Evolutionary conservation across 64 coral and sea anemone genomes (phyloP).

Genomic region (Hydrozoanthus tunicans): DNA sequence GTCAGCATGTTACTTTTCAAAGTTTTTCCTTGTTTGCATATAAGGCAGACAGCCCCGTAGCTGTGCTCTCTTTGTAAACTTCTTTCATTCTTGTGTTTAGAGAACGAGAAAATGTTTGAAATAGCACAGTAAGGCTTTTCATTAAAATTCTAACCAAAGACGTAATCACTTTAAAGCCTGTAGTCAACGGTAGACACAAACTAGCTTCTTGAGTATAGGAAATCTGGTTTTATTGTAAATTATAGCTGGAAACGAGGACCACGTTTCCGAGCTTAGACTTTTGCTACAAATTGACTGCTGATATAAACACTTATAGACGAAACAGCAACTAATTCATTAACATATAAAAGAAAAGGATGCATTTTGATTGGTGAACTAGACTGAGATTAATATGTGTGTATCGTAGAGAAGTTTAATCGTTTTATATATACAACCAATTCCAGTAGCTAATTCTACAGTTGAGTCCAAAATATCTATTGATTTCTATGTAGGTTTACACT

Average conservation of each 20-base stretch:
- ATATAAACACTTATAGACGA: slow-evolving; percentile 3
- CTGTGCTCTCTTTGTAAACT: neutral
- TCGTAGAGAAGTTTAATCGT: neutral
- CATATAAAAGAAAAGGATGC: neutral
- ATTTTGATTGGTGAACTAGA: slow-evolving; percentile 38
- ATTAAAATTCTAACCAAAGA: neutral
- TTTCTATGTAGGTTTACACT: too few species aligned
- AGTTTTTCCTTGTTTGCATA: slow-evolving; percentile 16
- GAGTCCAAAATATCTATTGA: too few species aligned
- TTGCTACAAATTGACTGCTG: neutral
- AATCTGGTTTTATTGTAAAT: neutral
- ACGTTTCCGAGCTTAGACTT: neutral
- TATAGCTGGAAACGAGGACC: neutral
- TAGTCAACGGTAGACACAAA: too few species aligned
- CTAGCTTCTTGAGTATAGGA: too few species aligned
- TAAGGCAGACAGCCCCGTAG: neutral
- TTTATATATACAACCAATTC: neutral
- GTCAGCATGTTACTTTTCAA: neutral
- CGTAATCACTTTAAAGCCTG: too few species aligned
- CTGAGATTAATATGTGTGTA: neutral
- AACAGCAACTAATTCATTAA: neutral
- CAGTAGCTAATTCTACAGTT: too few species aligned
- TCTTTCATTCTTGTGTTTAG: neutral
- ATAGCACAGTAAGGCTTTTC: neutral
- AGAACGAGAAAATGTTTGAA: neutral